Evolutionary conservation across 2,797 vertebrate genomes (phyloP), one percentile per base, ranked within the genome.

Genomic region (Smutsia gigantea): DNA sequence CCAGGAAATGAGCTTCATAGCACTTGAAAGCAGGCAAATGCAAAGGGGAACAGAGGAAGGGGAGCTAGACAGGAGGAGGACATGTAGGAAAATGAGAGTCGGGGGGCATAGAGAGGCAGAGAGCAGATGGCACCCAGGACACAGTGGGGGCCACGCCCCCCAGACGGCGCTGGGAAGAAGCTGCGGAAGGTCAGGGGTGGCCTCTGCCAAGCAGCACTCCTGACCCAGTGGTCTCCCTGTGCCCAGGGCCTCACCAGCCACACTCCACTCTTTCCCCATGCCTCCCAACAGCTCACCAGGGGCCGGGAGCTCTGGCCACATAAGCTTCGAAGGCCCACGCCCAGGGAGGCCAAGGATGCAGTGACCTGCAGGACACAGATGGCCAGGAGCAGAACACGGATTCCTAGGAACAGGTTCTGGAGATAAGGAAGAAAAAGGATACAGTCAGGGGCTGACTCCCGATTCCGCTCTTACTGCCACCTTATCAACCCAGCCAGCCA

Each of bases 391-490:
- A 97, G 82, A 71, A 37, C 39, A 4, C 82, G 77, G 53, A 95
- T n/a, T 1, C 55, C 96, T 11, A 93, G 49, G 90, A 96, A 95
- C 77, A 97, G 29, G 17, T 95, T 83, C 97, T 97, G 49, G 81
- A 78, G 39, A 95, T 3, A 57, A 66, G 7, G 55, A 23, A 53
- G 49, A 66, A 57, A 39, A 31, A 21, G 37, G 12, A 25, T 6
- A 27, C 1, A 10, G 53, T 75, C 42, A 27, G 25, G 19, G 4
- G 64, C 7, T 25, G 2, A 17, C 15, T 39, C 21, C 11, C 4
- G 51, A 42, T 9, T 69, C 51, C 49, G 42, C 27, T 11, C 57
- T 34, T 9, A 55, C 17, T 12, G 0, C 42, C 34, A 7, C 46
- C 49, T 39, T 19, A 6, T 6, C 27, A 23, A 4, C 25, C 18